Conservation (phyloP, 2,888 invertebrate genomes). For the Amaurobius ferox region DNA sequence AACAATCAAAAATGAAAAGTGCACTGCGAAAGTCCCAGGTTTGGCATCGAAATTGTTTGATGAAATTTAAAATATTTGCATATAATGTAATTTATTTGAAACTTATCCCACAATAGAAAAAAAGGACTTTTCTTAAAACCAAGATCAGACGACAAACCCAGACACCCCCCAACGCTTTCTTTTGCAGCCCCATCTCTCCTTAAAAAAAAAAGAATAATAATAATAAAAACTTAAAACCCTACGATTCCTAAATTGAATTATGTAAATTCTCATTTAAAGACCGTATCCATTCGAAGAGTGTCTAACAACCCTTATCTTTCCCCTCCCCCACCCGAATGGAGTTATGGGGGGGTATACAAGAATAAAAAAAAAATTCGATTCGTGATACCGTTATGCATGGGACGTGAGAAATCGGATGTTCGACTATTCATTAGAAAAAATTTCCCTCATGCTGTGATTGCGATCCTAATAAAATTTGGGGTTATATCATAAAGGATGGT, state of each 20-base stretch:
- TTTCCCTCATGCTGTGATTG: constrained; percentile 45
- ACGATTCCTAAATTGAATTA: not conserved
- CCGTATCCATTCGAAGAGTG: constrained; percentile 47
- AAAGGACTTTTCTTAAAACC: too few relatives aligned
- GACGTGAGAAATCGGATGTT: constrained; percentile 24
- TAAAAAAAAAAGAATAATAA: not conserved
- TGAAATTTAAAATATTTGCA: too few relatives aligned
- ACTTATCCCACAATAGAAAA: too few relatives aligned
- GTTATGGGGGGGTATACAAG: not conserved
- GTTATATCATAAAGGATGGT: not conserved
- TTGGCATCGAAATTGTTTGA: too few relatives aligned
- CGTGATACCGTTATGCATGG: not conserved
- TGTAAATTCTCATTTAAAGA: constrained; percentile 14
- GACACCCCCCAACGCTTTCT: too few relatives aligned
- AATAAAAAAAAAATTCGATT: not conserved
- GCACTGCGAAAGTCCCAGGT: too few relatives aligned
- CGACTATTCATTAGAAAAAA: constrained; percentile 53
- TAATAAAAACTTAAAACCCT: too few relatives aligned
- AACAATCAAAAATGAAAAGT: too few relatives aligned
- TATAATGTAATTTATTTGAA: too few relatives aligned
- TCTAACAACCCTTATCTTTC: not conserved
- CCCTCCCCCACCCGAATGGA: not conserved
- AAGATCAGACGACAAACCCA: too few relatives aligned
- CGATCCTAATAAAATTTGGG: constrained; percentile 59
- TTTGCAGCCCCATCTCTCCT: not conserved